Evolutionary conservation across 2,797 vertebrate species (phyloP).

Genomic region (Myotis myotis): DNA sequence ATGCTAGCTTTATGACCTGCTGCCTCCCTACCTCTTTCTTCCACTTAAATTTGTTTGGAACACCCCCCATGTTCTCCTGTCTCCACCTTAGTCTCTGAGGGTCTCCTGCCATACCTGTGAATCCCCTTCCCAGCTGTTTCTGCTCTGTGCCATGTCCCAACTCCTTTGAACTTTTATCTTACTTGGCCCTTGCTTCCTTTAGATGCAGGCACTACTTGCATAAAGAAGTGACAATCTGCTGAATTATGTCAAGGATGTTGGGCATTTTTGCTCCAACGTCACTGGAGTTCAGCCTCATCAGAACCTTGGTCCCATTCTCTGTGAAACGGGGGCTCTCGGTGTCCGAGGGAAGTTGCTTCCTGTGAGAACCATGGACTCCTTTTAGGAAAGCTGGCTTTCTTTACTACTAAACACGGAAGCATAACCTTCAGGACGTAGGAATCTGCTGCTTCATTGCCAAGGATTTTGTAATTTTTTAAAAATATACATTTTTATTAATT

Average conservation of each 20-base stretch:
- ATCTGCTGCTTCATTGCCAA: background rate
- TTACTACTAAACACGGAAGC: background rate
- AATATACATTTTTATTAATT: too few relatives aligned
- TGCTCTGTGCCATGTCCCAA: background rate
- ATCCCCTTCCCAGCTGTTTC: rapidly evolving
- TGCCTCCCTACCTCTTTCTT: background rate
- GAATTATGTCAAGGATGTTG: background rate
- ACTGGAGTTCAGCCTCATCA: background rate
- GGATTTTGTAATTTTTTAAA: background rate
- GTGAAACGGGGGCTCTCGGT: background rate
- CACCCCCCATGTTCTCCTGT: background rate
- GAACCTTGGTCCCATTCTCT: background rate
- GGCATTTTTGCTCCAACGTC: too few relatives aligned
- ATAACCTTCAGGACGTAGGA: background rate
- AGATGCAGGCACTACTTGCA: background rate
- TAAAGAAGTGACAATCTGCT: background rate
- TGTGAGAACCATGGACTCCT: background rate
- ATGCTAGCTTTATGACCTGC: background rate
- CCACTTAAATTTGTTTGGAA: background rate
- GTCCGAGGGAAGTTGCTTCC: background rate
- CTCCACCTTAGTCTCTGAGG: background rate
- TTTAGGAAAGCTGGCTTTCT: background rate
- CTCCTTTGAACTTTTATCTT: background rate
- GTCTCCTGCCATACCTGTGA: background rate
- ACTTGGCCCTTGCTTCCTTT: background rate